These are phyloP conservation scores for Trimorus sp. DNA, from an alignment of 2,888 invertebrate genomes.

Conservation along the genomic window DNA sequence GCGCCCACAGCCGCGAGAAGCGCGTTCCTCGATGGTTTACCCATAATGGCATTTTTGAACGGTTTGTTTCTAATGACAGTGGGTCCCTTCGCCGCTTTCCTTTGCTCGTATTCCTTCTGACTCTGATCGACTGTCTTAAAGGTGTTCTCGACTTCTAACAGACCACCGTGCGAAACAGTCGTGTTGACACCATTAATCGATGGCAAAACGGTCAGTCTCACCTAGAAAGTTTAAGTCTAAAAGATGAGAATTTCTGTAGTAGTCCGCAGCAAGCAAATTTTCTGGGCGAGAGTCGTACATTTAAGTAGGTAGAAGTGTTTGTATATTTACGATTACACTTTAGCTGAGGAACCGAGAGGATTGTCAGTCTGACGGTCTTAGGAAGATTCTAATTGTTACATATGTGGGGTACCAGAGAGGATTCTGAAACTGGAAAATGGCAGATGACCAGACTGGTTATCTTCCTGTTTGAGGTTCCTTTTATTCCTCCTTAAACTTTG, in stretches of 20 bases:
- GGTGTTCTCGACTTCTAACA: conserved; percentile 88
- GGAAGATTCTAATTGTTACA: background rate
- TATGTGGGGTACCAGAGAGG: background rate
- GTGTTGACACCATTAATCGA: conserved; percentile 84
- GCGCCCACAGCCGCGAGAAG: conserved; percentile 89
- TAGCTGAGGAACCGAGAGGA: too few relatives aligned
- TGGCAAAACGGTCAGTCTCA: conserved; percentile 88
- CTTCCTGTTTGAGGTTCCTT: too few relatives aligned
- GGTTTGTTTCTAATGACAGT: conserved; percentile 71
- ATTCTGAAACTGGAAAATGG: too few relatives aligned
- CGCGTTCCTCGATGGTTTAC: conserved; percentile 84
- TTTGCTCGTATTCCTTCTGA: conserved; percentile 80
- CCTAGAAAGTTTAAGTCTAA: conserved; percentile 76
- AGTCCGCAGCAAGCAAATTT: conserved; percentile 26
- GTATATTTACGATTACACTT: too few relatives aligned
- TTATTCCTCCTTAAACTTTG: too few relatives aligned
- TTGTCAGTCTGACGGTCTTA: too few relatives aligned
- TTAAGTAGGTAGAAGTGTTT: too few relatives aligned
- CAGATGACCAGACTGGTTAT: too few relatives aligned
- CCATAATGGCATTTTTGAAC: conserved; percentile 74
- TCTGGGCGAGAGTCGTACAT: background rate
- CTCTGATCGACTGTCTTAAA: conserved; percentile 87
- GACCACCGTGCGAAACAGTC: conserved; percentile 87
- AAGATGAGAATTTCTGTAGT: conserved; percentile 67
- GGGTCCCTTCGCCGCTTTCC: conserved; percentile 65